These are phyloP conservation scores for Alauda arvensis DNA, from an alignment of 2,797 vertebrate species.

Conservation along the genomic window DNA sequence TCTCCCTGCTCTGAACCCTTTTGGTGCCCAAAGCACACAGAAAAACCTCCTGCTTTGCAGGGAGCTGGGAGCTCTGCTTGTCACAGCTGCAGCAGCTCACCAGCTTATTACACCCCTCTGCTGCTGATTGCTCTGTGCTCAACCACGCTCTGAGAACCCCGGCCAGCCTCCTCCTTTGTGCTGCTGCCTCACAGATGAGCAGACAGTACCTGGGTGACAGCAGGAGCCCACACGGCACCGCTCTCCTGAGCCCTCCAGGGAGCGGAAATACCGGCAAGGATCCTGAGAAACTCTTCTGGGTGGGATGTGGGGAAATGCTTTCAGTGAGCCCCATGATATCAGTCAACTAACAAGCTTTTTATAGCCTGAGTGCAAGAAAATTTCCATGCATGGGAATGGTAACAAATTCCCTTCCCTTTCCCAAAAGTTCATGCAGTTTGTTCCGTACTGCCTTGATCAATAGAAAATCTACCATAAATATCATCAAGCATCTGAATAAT, in stretches of 20 bases:
- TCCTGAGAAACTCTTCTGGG: not conserved
- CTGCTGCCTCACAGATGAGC: not conserved
- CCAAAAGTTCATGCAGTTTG: accelerated
- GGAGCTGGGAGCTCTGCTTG: not conserved
- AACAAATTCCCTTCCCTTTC: not conserved
- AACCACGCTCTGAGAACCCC: not conserved
- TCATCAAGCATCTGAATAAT: not conserved
- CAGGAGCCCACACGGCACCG: accelerated
- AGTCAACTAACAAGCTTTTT: not conserved
- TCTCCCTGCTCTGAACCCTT: not conserved
- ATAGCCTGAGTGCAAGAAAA: not conserved
- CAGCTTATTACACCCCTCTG: not conserved
- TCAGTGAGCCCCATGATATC: not conserved
- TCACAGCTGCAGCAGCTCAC: not conserved
- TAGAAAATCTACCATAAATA: not conserved
- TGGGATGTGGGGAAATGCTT: not conserved
- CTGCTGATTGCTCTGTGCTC: not conserved
- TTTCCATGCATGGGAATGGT: not conserved
- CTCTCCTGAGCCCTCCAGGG: not conserved
- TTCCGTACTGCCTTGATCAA: not conserved
- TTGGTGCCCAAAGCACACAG: not conserved
- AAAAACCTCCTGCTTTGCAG: not conserved
- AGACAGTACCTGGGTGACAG: not conserved
- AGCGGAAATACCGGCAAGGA: not conserved
- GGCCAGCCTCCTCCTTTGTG: slow-evolving; percentile 5